Base-by-base conservation (phyloP, 2,113 vertebrate species). In the Dipodomys ordii region DNA sequence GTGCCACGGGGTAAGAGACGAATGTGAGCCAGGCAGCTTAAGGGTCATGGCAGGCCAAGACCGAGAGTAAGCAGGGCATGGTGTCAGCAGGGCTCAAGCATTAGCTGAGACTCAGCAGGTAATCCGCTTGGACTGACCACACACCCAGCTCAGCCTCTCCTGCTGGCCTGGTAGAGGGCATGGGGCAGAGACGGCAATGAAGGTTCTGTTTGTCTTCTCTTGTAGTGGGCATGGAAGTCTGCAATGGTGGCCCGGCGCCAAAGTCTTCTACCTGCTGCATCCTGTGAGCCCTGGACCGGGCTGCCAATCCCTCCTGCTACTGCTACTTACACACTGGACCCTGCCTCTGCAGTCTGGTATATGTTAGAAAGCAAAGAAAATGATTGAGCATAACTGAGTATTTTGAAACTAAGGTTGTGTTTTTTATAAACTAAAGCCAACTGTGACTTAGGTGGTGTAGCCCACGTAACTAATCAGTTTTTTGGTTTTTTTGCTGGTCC, bases 261-360 rank as follows among this genome's bases (percentile, higher is more conserved):
- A 91, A 96, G 91, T 98, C 98, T 65, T 97, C 97, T 6, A 98
- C 98, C 74, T 98, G 98, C 93, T 97, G 93, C 91, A 97, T 98
- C 92, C 97, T 98, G 92, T 98, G 98, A 97, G 88, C 1, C 0
- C 57, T 5, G 0, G 13, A 20, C 4, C 15, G 7, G 23, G 22
- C 44, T 32, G 23, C 19, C 0, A 7, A 46, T 20, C 39, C 35
- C 71, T 5, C 30, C 1, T 19, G 30, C 81, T 7, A 2, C 28
- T 4, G 35, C 35, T 57, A 62, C 49, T 49, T 12, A 6, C 18
- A 19, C 23, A 3, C 25, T 15, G 32, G 72, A 79, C 22, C 57
- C 77, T 19, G 18, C 67, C 68, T 93, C 68, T 60, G 83, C 53
- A n/a, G 1, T 39, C 23, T n/a, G 89, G 19, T 20, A 11, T 83